These are phyloP conservation scores for Sthenelais limicola DNA, from an alignment of 2,888 invertebrate species.

Conservation along the genomic window DNA sequence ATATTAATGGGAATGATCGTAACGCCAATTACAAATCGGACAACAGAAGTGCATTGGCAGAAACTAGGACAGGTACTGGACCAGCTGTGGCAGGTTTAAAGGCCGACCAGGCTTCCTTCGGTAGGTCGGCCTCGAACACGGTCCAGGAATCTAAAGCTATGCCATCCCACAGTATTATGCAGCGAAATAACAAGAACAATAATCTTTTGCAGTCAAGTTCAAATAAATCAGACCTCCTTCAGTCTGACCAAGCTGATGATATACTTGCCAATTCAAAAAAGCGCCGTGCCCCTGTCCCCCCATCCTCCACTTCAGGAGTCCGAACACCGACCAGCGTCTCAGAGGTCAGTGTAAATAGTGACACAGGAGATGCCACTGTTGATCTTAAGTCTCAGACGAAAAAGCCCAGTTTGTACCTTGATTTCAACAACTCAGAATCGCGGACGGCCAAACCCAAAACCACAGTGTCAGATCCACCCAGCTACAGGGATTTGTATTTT, in stretches of 20 bases:
- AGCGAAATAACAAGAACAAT: slow-evolving; percentile 37
- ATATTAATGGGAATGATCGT: slow-evolving; percentile 24
- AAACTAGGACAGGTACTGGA: slow-evolving; percentile 29
- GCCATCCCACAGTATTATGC: slow-evolving; percentile 26
- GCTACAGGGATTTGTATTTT: slow-evolving; percentile 34
- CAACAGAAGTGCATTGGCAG: slow-evolving; percentile 19
- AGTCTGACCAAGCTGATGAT: neutral
- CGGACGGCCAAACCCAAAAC: slow-evolving; percentile 3
- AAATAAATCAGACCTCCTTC: neutral
- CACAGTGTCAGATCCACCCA: neutral
- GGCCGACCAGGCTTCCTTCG: slow-evolving; percentile 1
- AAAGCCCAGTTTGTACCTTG: slow-evolving; percentile 18
- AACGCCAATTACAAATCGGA: slow-evolving; percentile 35
- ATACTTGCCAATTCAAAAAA: slow-evolving; percentile 36
- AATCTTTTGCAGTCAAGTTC: slow-evolving; percentile 3
- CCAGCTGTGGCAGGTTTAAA: slow-evolving; percentile 16
- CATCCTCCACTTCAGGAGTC: slow-evolving; percentile 11
- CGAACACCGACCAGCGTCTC: neutral
- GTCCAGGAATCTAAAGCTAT: neutral
- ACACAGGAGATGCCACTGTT: neutral
- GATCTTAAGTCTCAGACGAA: slow-evolving; percentile 1
- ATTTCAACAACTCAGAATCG: slow-evolving; percentile 13
- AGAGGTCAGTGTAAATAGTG: neutral
- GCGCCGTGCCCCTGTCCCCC: slow-evolving; percentile 40
- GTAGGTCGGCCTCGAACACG: slow-evolving; percentile 16